Percentiles rank a stretch among this genome's conserved stretches.
Conservation (phyloP, 2,113 vertebrate genomes). For the Panthera uncia region DNA sequence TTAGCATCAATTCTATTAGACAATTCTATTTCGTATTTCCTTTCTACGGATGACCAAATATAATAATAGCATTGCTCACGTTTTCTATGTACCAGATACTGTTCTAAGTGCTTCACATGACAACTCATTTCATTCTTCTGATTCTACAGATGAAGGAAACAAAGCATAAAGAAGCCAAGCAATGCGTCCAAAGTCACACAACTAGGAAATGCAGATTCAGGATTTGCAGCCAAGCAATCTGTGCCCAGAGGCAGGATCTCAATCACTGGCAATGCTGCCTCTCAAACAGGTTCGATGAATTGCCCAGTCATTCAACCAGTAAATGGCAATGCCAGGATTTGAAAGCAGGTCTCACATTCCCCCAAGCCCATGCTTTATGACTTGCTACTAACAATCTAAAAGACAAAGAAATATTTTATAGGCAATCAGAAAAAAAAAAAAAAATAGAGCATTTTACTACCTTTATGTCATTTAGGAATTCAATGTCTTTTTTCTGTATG, state of each 20-base stretch:
- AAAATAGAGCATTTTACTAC: slow-evolving; percentile 75
- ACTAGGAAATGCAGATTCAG: neutral
- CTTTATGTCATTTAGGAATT: slow-evolving; percentile 91
- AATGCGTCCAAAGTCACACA: slow-evolving; percentile 37
- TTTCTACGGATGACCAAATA: slow-evolving; percentile 29
- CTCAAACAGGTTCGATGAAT: neutral
- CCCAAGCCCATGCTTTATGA: neutral
- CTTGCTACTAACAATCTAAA: neutral
- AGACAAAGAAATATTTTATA: neutral
- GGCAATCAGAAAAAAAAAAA: neutral
- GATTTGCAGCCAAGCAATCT: neutral
- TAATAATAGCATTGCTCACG: neutral
- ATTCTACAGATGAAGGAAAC: slow-evolving; percentile 35
- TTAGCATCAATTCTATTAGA: neutral
- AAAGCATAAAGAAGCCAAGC: slow-evolving; percentile 22
- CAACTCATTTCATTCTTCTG: slow-evolving; percentile 36
- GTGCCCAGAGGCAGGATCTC: neutral
- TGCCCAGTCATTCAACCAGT: neutral
- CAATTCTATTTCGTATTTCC: slow-evolving; percentile 12
- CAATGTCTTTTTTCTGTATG: slow-evolving; percentile 89
- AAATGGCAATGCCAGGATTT: neutral
- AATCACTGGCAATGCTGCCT: neutral
- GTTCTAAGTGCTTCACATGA: neutral
- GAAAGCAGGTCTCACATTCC: neutral
- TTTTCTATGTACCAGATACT: slow-evolving; percentile 2